A percentile compares a stretch with the other conserved stretches of the same genome.
Evolutionary conservation across 2,797 vertebrate species (phyloP).

Genomic region (Sternotherus odoratus): DNA sequence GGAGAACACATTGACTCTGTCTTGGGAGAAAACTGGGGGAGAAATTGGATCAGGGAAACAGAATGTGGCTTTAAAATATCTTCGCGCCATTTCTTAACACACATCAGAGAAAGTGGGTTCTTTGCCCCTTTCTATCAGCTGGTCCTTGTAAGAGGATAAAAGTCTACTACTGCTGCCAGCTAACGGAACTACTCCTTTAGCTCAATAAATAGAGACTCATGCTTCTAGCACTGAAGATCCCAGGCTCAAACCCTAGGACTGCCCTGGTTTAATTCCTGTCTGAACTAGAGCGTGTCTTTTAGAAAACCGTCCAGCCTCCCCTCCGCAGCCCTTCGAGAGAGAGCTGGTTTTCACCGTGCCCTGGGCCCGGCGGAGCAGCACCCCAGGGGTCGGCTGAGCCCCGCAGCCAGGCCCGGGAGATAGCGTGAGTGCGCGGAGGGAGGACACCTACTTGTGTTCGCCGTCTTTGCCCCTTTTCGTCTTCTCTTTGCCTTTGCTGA

Average conservation of each 20-base stretch:
- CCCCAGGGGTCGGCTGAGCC: accelerated
- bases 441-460: constrained; percentile 80
- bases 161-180: neutral
- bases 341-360: neutral
- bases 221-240: no score
- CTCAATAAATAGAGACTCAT: neutral
- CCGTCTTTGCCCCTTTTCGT: constrained; percentile 71
- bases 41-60: neutral
- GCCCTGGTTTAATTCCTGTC: neutral
- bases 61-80: neutral
- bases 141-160: neutral
- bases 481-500: constrained; percentile 83
- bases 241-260: accelerated
- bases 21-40: neutral
- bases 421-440: neutral
- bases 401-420: neutral
- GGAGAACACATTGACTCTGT: neutral
- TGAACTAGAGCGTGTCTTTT: neutral
- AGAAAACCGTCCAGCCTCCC: neutral
- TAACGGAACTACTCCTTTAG: neutral
- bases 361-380: neutral
- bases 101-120: neutral
- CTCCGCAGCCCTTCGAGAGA: neutral
- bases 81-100: neutral
- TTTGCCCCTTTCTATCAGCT: neutral